Evolutionary conservation across 2,113 vertebrate species (phyloP), one percentile per base, ranked within the genome.

Genomic region (Cnemophilus loriae): DNA sequence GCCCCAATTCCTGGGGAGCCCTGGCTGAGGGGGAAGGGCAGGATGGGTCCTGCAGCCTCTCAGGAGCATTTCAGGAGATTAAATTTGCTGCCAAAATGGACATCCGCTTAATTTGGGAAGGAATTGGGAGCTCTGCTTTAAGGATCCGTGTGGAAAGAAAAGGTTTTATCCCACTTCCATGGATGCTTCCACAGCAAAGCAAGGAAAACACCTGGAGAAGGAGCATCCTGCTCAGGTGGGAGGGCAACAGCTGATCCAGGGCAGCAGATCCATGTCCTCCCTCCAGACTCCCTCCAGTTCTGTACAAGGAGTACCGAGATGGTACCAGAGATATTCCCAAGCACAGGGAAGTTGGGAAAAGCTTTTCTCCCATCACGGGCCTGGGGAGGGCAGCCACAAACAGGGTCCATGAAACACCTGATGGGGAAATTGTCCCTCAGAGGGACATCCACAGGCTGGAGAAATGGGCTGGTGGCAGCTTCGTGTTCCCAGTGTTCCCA

Each of bases 231-330:
- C 23, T 84, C 55, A 27, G 50, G 6, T 37, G 28, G 50, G n/a
- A 87, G 41, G 22, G 23, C 33, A 37, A 42, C 44, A 22, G 33
- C 21, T 37, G 28, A 10, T 13, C 35, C 37, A 32, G 47, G 27
- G 8, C 22, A 55, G 9, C 37, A 64, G 42, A n/a, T 18, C 41
- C 49, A 2, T 0, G 0, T 70, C 41, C n/a, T 73, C 10, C 0
- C 30, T 27, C 63, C 39, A 49, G 13, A 32, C 26, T 16, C 65
- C 15, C 49, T 23, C 53, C 41, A 35, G 0, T 44, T 79, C 76
- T 20, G 16, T 7, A 10, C 11, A 2, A 6, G 30, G 17, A 22
- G 4, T 21, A 5, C 44, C 24, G 41, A 60, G 49, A 18, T 9
- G 44, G 19, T 12, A 13, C 46, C 16, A 47, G 37, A 9, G 0